Evolutionary conservation across 2,888 invertebrate genomes (phyloP), one percentile per base, ranked within the genome.

Genomic region (Prenolepis imparis): DNA sequence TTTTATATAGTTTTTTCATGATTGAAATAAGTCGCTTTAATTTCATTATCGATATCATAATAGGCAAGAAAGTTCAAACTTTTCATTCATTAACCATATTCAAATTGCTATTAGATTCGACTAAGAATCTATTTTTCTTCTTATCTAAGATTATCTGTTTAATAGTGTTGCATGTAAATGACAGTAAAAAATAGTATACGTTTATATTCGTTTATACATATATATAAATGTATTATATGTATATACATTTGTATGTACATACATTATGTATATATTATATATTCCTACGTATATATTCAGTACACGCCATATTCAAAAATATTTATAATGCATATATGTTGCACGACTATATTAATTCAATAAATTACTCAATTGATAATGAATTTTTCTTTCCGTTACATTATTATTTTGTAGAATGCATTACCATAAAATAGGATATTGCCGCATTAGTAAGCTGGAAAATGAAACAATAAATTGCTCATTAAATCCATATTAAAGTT

Each of bases 351-450:
- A 24, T 15, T 21, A 68, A 48, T 68, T 18, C n/a, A 8, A 8
- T 21, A 70, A 52, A 52, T 12, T n/a, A n/a, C 8, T 3, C 32
- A 21, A 12, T 12, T 57, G 12, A 44, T 48, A 32, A 11, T 15
- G 32, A 44, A 32, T 39, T 39, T 57, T 39, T 9, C 21, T 44
- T 11, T 21, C 3, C 28, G 15, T 3, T 2, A 8, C 28, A 3
- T 32, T 24, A 5, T 72, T n/a, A 12, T 68, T 68, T 61, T 48
- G 12, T 39, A 11, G 68, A 70, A 48, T 68, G n/a, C 0, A 80
- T 70, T 21, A 68, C 36, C 61, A 36, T 44, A 1, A 80, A 80
- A 11, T 80, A 80, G 18, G 80, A 80, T 36, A 70, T 6, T 18
- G 80, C 57, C 8, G 36, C 32, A 61, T 48, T 80, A 3, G 41